phyloP scores from a whole-genome alignment of 2,888 invertebrate species.

The Epiblema foenella region DNA sequence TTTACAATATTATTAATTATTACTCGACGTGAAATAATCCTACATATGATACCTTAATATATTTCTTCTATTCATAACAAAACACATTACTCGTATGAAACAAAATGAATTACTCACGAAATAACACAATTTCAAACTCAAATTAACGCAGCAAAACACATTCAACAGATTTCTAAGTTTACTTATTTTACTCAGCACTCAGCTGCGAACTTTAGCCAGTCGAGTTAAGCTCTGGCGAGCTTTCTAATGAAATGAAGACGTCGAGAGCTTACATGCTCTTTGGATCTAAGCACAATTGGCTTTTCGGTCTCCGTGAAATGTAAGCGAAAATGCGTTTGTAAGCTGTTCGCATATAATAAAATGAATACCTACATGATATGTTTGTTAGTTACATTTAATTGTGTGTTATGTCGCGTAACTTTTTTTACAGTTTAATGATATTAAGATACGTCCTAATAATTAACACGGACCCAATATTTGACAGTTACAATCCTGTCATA shows the following conservation, averaged over 20 bases:
- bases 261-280: conserved; percentile 21
- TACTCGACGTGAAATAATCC: too few relatives aligned
- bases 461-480: too few relatives aligned
- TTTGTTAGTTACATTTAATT: neutral
- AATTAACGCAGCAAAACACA: conserved; percentile 9
- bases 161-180: conserved; percentile 14
- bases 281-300: conserved; percentile 5
- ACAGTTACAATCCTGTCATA: too few relatives aligned
- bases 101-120: neutral
- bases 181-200: conserved; percentile 18
- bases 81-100: neutral
- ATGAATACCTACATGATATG: neutral
- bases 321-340: conserved; percentile 7
- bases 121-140: neutral
- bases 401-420: too few relatives aligned
- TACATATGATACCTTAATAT: too few relatives aligned
- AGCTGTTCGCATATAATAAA: neutral
- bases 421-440: too few relatives aligned
- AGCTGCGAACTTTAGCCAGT: neutral
- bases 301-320: neutral
- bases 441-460: too few relatives aligned
- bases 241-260: conserved; percentile 33
- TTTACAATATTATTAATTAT: too few relatives aligned
- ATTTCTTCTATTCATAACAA: neutral
- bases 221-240: conserved; percentile 23